Evolutionary conservation across 2,888 invertebrate genomes (phyloP).

Genomic region (Fragum whitleyi): DNA sequence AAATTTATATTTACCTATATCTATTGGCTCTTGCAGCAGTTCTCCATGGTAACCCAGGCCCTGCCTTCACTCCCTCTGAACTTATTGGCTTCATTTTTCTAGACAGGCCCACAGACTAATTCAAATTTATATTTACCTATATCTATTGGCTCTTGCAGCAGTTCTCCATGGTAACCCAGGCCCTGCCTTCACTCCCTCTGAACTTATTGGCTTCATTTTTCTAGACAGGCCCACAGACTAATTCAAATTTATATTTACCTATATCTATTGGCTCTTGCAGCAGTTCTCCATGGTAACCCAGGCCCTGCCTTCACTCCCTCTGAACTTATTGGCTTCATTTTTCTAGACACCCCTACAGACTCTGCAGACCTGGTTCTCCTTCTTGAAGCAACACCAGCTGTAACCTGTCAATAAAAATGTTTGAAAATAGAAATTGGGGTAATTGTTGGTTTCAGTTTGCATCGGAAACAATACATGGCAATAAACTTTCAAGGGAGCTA

Average conservation of each 20-base stretch:
- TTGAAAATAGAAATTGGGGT: too few relatives aligned
- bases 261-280: slow-evolving; percentile 82
- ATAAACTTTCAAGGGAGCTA: too few relatives aligned
- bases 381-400: slow-evolving; percentile 66
- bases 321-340: slow-evolving; percentile 67
- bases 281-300: slow-evolving; percentile 85
- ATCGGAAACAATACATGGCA: too few relatives aligned
- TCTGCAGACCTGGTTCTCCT: slow-evolving; percentile 70
- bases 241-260: slow-evolving; percentile 71
- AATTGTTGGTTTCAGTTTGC: too few relatives aligned
- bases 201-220: too few relatives aligned
- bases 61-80: slow-evolving; percentile 14
- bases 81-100: not conserved
- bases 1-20: too few relatives aligned
- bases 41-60: slow-evolving; percentile 80
- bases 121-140: slow-evolving; percentile 70
- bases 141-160: slow-evolving; percentile 71
- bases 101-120: not conserved
- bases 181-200: too few relatives aligned
- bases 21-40: slow-evolving; percentile 72
- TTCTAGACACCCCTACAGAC: slow-evolving; percentile 56
- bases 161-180: slow-evolving; percentile 83
- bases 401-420: slow-evolving; percentile 64
- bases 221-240: too few relatives aligned
- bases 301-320: slow-evolving; percentile 74